A percentile compares a stretch with the other conserved stretches of the same genome.
These are phyloP conservation scores for Escarpia spicata DNA, from an alignment of 2,888 invertebrate species.

Conservation along the genomic window DNA sequence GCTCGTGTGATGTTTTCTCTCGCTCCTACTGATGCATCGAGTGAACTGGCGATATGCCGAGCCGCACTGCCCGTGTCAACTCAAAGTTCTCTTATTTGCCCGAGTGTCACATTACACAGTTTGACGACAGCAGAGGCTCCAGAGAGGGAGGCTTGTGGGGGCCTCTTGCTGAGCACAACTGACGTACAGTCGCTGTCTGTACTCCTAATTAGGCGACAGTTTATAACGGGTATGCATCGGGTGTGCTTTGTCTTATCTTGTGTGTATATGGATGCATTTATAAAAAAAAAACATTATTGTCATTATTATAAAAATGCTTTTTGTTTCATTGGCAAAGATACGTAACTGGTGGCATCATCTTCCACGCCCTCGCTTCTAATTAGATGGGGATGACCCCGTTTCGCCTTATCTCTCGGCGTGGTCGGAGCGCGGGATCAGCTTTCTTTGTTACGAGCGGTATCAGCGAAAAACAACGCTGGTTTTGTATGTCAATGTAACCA, in stretches of 20 bases:
- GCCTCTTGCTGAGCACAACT: not conserved
- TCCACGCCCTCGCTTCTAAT: not conserved
- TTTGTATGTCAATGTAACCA: not conserved
- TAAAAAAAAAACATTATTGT: not conserved
- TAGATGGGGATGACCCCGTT: not conserved
- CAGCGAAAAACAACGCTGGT: not conserved
- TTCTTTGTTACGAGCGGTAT: not conserved
- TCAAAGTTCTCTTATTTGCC: slow-evolving; percentile 6
- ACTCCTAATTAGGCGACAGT: too few relatives aligned
- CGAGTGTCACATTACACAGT: not conserved
- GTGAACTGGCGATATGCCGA: not conserved
- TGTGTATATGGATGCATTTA: too few relatives aligned
- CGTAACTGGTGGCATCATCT: not conserved
- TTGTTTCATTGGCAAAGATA: not conserved
- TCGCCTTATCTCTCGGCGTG: not conserved
- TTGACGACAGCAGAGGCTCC: not conserved
- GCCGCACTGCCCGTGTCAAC: not conserved
- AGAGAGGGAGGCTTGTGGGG: not conserved
- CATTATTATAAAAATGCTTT: too few relatives aligned
- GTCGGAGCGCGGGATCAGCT: not conserved
- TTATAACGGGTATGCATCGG: too few relatives aligned
- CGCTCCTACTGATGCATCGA: not conserved
- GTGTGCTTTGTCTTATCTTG: too few relatives aligned
- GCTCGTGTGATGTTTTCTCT: not conserved
- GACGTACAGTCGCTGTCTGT: not conserved